A percentile compares a stretch with the other conserved stretches of the same genome.
These are phyloP conservation scores for Aleiodes leptofemur DNA, from an alignment of 2,888 invertebrate species.

Conservation along the genomic window DNA sequence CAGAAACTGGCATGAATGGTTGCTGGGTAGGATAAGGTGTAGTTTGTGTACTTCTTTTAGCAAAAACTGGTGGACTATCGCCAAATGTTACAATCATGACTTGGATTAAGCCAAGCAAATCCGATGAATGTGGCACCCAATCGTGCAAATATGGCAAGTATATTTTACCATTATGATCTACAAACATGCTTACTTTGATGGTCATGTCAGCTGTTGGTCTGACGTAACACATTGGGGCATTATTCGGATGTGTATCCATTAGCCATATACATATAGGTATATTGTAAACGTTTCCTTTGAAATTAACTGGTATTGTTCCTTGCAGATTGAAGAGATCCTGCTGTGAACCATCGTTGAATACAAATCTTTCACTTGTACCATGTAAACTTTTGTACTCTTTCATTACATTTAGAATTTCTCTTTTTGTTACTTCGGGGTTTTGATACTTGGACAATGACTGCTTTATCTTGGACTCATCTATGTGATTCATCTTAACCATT, in stretches of 20 bases:
- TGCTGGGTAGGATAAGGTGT: conserved; percentile 78
- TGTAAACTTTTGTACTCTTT: conserved; percentile 81
- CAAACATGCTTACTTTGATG: conserved; percentile 95
- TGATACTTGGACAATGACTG: conserved; percentile 81
- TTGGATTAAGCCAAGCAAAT: conserved; percentile 91
- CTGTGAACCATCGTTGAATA: conserved; percentile 90
- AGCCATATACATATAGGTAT: conserved; percentile 98
- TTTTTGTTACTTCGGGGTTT: conserved; percentile 81
- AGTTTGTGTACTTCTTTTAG: conserved; percentile 79
- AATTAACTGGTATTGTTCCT: conserved; percentile 95
- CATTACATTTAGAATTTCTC: conserved; percentile 82
- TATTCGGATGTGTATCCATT: conserved; percentile 97
- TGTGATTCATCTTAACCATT: conserved; percentile 73
- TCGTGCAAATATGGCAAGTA: conserved; percentile 98
- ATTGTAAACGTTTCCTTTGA: conserved; percentile 92
- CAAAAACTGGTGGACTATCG: conserved; percentile 95
- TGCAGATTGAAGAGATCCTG: conserved; percentile 89
- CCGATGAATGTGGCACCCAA: conserved; percentile 91
- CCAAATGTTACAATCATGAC: conserved; percentile 95
- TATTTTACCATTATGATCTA: conserved; percentile 96
- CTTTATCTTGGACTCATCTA: conserved; percentile 77
- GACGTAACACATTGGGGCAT: conserved; percentile 96
- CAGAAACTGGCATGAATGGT: conserved; percentile 74
- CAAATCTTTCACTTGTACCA: conserved; percentile 83
- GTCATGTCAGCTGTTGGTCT: conserved; percentile 96